Base-by-base conservation (phyloP, 1,140 invertebrate genomes). In the Olivierus martensii region DNA sequence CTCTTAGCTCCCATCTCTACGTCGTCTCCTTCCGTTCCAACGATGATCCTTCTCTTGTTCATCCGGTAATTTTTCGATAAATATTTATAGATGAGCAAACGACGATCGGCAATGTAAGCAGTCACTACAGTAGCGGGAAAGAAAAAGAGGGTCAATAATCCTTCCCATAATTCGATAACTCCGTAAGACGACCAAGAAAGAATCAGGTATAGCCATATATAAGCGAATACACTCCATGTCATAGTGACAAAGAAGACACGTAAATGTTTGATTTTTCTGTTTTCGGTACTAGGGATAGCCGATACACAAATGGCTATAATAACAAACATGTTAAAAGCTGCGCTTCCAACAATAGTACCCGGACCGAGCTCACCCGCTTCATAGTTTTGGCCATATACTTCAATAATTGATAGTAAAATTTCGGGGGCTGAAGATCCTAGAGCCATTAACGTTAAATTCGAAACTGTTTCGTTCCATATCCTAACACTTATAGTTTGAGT, bases 131-230 rank as follows among this genome's bases (percentile, higher is more conserved):
- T 98, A 2, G 84, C 76, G 1, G 95, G 95, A 74, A 99, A 99
- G 72, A 98, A 97, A 9, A 86, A 66, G 67, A 99, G 94, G 1
- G 95, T 99, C 0, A 99, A 68, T 12, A 93, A 67, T 7, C 87
- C 63, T 90, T 99, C 95, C 94, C 93, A 98, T 3, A 98, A 81
- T 61, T 93, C 87, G 2, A 95, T 80, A 39, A 82, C 79, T 17
- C 87, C 88, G 0, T 83, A 80, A 46, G 84, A 84, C 52, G 84
- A 81, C 5, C 90, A 79, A 3, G 85, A 82, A 7, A 99, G 75
- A 61, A 99, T 99, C n/a, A 94, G 65, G 69, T 96, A 98, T 3
- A 99, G 73, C 95, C 95, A 99, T n/a, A 99, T 80, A 68, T 99
- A 99, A 12, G 95, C 95, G 67, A 99, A 97, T 19, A 99, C 79